phyloP scores from a whole-genome alignment of 53 echinoderm and acorn worm genomes.

The Mesocentrotus franciscanus region DNA sequence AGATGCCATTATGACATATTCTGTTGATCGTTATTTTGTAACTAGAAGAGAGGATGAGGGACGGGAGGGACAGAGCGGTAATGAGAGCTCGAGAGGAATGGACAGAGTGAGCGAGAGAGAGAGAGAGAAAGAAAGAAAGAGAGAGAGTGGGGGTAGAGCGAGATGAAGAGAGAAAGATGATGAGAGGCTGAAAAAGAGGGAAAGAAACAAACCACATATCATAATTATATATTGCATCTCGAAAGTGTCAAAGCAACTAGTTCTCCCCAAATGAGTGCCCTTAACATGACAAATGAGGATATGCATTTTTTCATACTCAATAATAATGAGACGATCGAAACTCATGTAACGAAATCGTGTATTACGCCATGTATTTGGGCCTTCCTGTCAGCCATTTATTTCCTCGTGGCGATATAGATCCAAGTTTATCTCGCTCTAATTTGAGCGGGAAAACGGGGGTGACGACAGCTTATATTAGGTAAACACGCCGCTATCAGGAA shows the following conservation, averaged over 20 bases:
- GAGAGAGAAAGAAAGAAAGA: conserved; percentile 6
- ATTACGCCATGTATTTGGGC: not conserved
- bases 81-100: not conserved
- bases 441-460: not conserved
- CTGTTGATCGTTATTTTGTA: too few species aligned
- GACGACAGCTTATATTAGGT: not conserved
- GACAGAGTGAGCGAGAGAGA: not conserved
- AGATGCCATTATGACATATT: not conserved
- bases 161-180: not conserved
- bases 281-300: not conserved
- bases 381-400: not conserved
- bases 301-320: not conserved
- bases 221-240: too few species aligned
- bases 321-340: not conserved
- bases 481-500: not conserved
- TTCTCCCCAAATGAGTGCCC: not conserved
- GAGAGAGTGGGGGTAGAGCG: too few species aligned
- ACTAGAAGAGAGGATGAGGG: too few species aligned
- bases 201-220: not conserved
- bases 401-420: not conserved
- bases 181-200: not conserved
- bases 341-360: not conserved
- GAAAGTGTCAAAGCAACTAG: not conserved
- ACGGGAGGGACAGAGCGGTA: not conserved
- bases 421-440: not conserved